These are phyloP conservation scores for Amblyornis subalaris DNA, from an alignment of 2,113 vertebrate species.

Conservation along the genomic window DNA sequence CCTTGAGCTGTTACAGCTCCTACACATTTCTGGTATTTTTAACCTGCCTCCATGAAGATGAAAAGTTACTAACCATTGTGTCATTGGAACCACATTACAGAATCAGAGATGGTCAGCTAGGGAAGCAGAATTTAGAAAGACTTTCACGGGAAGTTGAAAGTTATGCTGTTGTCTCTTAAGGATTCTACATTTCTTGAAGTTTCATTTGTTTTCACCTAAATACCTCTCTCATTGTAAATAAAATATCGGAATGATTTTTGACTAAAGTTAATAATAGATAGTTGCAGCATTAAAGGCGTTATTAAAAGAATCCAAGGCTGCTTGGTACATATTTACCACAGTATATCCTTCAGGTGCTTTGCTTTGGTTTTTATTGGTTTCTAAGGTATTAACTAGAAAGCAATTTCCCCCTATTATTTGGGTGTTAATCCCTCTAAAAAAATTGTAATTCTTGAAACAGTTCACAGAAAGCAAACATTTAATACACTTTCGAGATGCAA, in stretches of 20 bases:
- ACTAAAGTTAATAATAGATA: not conserved
- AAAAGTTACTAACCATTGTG: not conserved
- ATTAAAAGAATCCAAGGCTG: not conserved
- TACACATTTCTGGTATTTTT: not conserved
- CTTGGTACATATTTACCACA: not conserved
- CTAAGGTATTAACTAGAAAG: not conserved
- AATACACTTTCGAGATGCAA: not conserved
- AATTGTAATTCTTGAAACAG: not conserved
- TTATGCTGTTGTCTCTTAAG: not conserved
- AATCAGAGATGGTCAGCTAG: not conserved
- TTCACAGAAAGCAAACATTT: not conserved
- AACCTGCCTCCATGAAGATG: not conserved
- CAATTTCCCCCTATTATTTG: not conserved
- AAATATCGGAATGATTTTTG: not conserved
- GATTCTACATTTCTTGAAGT: not conserved
- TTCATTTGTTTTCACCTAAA: not conserved
- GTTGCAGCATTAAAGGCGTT: not conserved
- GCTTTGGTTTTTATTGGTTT: not conserved
- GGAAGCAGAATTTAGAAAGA: not conserved
- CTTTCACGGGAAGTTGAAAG: not conserved
- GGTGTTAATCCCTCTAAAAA: not conserved
- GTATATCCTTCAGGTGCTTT: not conserved
- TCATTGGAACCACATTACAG: not conserved
- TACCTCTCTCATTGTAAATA: not conserved
- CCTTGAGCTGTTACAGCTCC: not conserved